Base-by-base conservation (phyloP, 2,797 vertebrate genomes). In the Pseudochromis fuscus region DNA sequence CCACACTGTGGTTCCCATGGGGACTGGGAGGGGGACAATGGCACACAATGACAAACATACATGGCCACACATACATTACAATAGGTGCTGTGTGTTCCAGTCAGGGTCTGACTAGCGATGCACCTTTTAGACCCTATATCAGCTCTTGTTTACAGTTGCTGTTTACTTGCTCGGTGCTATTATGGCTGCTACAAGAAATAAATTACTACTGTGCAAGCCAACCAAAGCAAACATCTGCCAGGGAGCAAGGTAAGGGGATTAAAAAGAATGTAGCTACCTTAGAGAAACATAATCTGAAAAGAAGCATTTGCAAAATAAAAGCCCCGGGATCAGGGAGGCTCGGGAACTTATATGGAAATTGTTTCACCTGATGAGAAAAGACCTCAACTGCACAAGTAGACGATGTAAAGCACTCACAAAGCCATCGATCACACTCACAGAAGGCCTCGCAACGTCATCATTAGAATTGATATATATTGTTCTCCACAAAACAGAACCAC, bases 181-280 rank as follows among this genome's bases (percentile, higher is more conserved):
- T 70, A 87, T 42, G 27, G 50, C 55, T 83, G 82, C 52, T 48
- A 78, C 44, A 70, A 79, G 77, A 88, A 84, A 81, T 72, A 81
- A 89, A 88, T 89, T 53, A 79, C 64, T 55, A 51, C 28, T 40
- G 19, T 69, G 63, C 64, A 31, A 81, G 63, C 52, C 44, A 62
- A 79, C 62, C 16, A 86, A 85, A 81, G 77, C 78, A 85, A 87
- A 85, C 82, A 82, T 81, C 86, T 90, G 86, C 79, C 67, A 73
- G 67, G 73, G 69, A 84, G 67, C 46, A 72, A 68, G 57, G 78
- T 67, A 75, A 86, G 62, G 73, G 84, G 75, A 91, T 92, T 88
- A 82, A 80, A 84, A 81, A 69, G 78, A 77, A 75, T 63, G 52
- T 50, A 76, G 73, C 46, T 48, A 81, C 66, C 62, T 78, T 23